These are phyloP conservation scores for Temnothorax curvispinosus DNA, from an alignment of 1,140 invertebrate genomes.

Conservation along the genomic window DNA sequence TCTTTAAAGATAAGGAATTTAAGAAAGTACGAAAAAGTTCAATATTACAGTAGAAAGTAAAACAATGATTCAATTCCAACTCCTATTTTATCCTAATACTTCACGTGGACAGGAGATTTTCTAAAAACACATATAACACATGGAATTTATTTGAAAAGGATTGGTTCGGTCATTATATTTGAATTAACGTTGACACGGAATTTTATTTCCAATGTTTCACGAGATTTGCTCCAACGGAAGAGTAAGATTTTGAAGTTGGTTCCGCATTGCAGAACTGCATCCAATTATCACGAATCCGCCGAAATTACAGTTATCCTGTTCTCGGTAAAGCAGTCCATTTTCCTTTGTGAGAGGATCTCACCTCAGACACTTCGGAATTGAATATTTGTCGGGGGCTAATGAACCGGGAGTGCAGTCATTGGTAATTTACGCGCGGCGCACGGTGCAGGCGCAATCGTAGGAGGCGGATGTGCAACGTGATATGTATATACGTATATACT, in stretches of 20 bases:
- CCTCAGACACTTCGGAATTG: conserved; percentile 43
- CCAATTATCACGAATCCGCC: neutral
- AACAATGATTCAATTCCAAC: too few species aligned
- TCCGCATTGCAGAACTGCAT: too few species aligned
- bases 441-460: conserved; percentile 20
- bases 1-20: neutral
- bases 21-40: neutral
- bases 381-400: conserved; percentile 48
- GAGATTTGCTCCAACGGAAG: too few species aligned
- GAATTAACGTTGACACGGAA: too few species aligned
- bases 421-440: conserved; percentile 40
- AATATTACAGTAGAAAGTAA: neutral
- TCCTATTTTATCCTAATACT: too few species aligned
- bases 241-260: too few species aligned
- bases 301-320: neutral
- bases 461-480: conserved; percentile 37
- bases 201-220: too few species aligned
- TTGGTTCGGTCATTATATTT: too few species aligned
- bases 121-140: too few species aligned
- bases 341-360: conserved; percentile 29
- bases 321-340: neutral
- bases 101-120: too few species aligned
- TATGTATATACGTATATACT: conserved; percentile 5
- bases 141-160: too few species aligned
- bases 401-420: conserved; percentile 46